Conservation (phyloP, 2,113 vertebrate genomes). For the Gracilinanus agilis region DNA sequence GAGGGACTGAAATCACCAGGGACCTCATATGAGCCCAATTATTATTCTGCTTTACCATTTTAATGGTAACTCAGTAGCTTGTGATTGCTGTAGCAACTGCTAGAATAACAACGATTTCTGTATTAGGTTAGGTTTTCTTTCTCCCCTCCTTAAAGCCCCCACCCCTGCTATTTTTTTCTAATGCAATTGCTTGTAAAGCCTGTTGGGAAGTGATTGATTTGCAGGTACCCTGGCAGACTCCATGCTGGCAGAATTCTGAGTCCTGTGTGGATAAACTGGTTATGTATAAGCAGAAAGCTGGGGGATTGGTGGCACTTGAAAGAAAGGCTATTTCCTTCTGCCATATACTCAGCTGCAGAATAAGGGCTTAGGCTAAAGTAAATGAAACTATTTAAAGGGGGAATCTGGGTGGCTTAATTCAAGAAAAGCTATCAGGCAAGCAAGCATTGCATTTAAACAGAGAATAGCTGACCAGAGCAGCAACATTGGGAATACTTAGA, state of each 20-base stretch:
- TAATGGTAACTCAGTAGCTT: neutral
- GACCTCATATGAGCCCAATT: neutral
- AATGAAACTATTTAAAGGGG: neutral
- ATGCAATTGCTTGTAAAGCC: accelerated
- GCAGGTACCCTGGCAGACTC: neutral
- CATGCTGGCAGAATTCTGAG: neutral
- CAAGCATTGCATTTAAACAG: neutral
- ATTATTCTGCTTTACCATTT: accelerated
- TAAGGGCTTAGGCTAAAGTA: neutral
- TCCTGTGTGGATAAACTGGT: neutral
- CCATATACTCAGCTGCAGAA: neutral
- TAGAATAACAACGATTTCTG: neutral
- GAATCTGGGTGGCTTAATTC: neutral
- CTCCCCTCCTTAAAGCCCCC: neutral
- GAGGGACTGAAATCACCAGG: accelerated
- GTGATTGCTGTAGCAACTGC: neutral
- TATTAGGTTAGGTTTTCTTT: neutral
- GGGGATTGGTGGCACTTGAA: neutral
- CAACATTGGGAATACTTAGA: neutral
- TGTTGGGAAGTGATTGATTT: neutral
- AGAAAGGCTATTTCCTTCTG: neutral
- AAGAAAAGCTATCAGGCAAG: neutral
- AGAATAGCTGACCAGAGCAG: neutral
- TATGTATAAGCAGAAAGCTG: accelerated
- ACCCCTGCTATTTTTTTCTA: neutral